phyloP scores from a whole-genome alignment of 2,888 invertebrate species.

The Sarcophaga rosellei region DNA sequence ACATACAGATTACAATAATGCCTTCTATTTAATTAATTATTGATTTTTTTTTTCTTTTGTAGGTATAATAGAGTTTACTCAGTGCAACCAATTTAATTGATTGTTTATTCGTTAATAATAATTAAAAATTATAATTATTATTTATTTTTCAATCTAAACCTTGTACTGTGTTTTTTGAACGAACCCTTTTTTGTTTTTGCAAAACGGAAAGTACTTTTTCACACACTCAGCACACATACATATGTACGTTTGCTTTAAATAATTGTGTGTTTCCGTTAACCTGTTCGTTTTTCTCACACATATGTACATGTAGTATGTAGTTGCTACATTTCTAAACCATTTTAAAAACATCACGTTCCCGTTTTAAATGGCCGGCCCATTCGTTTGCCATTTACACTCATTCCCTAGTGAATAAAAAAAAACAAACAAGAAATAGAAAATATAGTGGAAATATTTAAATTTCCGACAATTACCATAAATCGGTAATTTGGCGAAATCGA shows the following conservation, averaged over 20 bases:
- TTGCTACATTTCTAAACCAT: background rate
- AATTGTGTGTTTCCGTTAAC: constrained; percentile 51
- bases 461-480: constrained; percentile 63
- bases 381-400: background rate
- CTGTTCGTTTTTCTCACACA: constrained; percentile 23
- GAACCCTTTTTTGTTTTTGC: constrained; percentile 14
- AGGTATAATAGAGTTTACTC: too few species aligned
- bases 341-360: too few species aligned
- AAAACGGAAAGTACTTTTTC: too few species aligned
- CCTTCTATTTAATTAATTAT: too few species aligned
- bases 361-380: too few species aligned
- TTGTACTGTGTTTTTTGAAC: constrained; percentile 25
- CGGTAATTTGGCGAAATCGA: constrained; percentile 27
- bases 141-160: background rate
- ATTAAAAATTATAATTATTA: too few species aligned
- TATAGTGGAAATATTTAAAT: constrained; percentile 55
- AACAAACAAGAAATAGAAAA: background rate
- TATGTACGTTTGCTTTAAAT: background rate
- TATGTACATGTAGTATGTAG: background rate
- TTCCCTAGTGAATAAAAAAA: too few species aligned
- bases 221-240: background rate
- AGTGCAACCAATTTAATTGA: too few species aligned
- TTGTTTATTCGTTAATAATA: too few species aligned
- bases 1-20: too few species aligned
- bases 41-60: too few species aligned